phyloP scores from a whole-genome alignment of 2,797 vertebrate species.

The Sebastes kiyomatsui region DNA sequence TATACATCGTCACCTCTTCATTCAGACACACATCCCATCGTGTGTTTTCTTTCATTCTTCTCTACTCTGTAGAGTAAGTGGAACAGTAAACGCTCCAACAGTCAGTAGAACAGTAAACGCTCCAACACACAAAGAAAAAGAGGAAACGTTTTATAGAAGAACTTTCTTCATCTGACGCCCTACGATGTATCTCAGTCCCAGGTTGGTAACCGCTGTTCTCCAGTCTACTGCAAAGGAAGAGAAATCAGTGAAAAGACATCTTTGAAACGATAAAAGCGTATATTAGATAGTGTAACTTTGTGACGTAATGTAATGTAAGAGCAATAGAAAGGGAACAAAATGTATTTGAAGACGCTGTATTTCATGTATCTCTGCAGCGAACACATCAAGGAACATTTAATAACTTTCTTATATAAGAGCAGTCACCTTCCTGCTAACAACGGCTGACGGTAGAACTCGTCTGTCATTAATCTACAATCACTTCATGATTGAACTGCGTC shows the following conservation, averaged over 20 bases:
- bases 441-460: neutral
- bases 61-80: neutral
- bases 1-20: neutral
- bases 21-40: neutral
- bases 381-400: neutral
- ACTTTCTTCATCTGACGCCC: neutral
- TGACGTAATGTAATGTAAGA: neutral
- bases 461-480: neutral
- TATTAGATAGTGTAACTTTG: neutral
- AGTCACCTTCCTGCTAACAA: neutral
- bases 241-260: neutral
- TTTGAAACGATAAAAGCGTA: neutral
- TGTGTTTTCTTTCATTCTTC: no score
- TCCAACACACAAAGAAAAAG: neutral
- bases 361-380: neutral
- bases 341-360: neutral
- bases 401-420: neutral
- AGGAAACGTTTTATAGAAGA: neutral
- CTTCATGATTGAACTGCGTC: neutral
- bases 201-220: neutral
- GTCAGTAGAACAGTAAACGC: no score
- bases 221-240: neutral
- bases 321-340: neutral
- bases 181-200: neutral
- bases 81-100: no score